Evolutionary conservation across 2,113 vertebrate genomes (phyloP).

Genomic region (Engystomops pustulosus): DNA sequence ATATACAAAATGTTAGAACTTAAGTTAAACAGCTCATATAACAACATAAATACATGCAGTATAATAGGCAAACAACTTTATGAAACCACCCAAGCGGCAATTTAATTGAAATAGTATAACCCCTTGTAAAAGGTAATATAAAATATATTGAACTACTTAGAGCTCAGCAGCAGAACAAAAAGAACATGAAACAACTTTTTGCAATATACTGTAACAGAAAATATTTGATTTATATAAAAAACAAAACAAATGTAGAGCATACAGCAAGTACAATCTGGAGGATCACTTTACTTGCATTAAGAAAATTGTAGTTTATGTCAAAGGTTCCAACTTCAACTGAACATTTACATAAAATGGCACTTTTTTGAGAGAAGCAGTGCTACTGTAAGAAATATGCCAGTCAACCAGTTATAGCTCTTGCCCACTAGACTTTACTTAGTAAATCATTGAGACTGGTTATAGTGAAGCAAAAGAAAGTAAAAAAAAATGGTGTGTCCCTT

Average conservation of each 20-base stretch:
- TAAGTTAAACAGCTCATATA: not conserved
- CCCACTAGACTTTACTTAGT: not conserved
- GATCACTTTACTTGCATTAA: not conserved
- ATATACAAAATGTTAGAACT: no score
- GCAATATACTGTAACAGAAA: not conserved
- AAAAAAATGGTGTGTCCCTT: no score
- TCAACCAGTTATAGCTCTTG: not conserved
- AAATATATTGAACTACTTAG: constrained; percentile 20
- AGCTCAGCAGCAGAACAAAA: not conserved
- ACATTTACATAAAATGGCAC: not conserved
- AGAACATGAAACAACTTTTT: not conserved
- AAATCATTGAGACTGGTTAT: no score
- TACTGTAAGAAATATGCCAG: not conserved
- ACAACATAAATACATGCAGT: not conserved
- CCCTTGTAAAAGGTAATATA: not conserved
- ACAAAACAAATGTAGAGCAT: not conserved
- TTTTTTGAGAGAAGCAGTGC: not conserved
- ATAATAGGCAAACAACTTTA: constrained; percentile 7
- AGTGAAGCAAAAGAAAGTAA: not conserved
- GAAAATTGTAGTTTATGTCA: not conserved
- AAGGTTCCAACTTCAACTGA: not conserved
- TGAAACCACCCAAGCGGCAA: constrained; percentile 10
- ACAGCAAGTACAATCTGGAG: not conserved
- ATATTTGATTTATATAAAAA: not conserved
- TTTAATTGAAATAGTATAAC: constrained; percentile 21